phyloP scores from a whole-genome alignment of 2,888 invertebrate species.

The Drosophila maculinotata region DNA sequence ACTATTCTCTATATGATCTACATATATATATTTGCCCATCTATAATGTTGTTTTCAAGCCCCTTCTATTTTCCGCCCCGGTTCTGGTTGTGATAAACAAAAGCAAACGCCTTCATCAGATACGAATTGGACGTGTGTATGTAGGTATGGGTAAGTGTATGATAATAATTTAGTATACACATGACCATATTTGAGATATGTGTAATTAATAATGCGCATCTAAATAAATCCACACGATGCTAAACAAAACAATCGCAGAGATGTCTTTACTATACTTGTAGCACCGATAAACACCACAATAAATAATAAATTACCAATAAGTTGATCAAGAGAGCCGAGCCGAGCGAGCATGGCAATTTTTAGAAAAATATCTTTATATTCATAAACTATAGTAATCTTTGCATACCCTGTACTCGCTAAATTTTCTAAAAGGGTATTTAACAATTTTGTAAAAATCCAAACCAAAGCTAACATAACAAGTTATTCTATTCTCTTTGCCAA shows the following conservation, averaged over 20 bases:
- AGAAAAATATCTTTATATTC: background rate
- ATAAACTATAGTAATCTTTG: too few relatives aligned
- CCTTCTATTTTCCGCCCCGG: background rate
- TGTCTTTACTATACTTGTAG: constrained; percentile 31
- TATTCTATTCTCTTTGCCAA: too few relatives aligned
- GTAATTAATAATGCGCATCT: constrained; percentile 52
- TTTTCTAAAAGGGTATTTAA: too few relatives aligned
- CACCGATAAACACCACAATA: constrained; percentile 26
- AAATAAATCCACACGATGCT: constrained; percentile 2
- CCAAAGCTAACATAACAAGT: too few relatives aligned
- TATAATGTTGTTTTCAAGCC: constrained; percentile 4
- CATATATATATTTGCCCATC: background rate
- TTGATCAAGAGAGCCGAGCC: constrained; percentile 10
- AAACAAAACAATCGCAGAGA: too few relatives aligned
- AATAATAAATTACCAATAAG: constrained; percentile 16
- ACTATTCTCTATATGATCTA: too few relatives aligned
- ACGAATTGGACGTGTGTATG: too few relatives aligned
- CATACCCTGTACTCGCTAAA: too few relatives aligned
- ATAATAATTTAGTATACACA: constrained; percentile 19
- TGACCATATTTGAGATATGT: constrained; percentile 38
- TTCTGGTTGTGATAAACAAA: constrained; percentile 18
- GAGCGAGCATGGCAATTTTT: background rate
- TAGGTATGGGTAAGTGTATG: constrained; percentile 16
- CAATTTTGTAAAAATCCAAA: too few relatives aligned
- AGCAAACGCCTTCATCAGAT: constrained; percentile 47